Evolutionary conservation across 1,140 invertebrate genomes (phyloP).

Genomic region (Brachystomella parvula): DNA sequence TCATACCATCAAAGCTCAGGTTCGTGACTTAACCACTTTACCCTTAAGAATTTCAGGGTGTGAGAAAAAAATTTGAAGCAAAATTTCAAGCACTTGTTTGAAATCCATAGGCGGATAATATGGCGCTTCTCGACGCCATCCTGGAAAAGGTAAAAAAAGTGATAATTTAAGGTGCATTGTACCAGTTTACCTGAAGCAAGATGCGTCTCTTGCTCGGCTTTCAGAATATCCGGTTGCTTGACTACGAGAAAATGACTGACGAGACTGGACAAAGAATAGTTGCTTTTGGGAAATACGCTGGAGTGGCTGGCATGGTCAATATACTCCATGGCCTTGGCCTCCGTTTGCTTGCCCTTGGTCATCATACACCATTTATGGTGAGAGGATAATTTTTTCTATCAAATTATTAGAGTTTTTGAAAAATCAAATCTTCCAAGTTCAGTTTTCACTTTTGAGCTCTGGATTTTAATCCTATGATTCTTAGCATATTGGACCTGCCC

Average conservation of each 20-base stretch:
- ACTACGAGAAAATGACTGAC: slow-evolving; percentile 95
- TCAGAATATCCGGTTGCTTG: slow-evolving; percentile 89
- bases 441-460: neutral
- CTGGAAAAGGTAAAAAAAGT: slow-evolving; percentile 66
- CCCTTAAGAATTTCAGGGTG: too few relatives aligned
- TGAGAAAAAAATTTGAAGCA: too few relatives aligned
- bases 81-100: too few relatives aligned
- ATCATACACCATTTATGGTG: slow-evolving; percentile 99
- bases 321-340: slow-evolving; percentile 94
- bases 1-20: slow-evolving; percentile 99
- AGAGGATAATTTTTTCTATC: slow-evolving; percentile 1
- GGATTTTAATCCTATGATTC: neutral
- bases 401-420: neutral
- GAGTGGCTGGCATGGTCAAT: slow-evolving; percentile 97
- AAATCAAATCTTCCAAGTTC: neutral
- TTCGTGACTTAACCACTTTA: too few relatives aligned
- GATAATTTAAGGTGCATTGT: neutral
- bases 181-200: neutral
- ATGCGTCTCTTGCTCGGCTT: neutral
- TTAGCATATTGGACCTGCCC: slow-evolving; percentile 88
- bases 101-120: slow-evolving; percentile 92
- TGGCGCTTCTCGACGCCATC: slow-evolving; percentile 92
- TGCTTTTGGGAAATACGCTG: slow-evolving; percentile 98
- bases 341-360: slow-evolving; percentile 84
- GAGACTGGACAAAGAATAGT: slow-evolving; percentile 80